These are phyloP conservation scores for Bufo gargarizans DNA, from an alignment of 2,113 vertebrate species.

Conservation along the genomic window DNA sequence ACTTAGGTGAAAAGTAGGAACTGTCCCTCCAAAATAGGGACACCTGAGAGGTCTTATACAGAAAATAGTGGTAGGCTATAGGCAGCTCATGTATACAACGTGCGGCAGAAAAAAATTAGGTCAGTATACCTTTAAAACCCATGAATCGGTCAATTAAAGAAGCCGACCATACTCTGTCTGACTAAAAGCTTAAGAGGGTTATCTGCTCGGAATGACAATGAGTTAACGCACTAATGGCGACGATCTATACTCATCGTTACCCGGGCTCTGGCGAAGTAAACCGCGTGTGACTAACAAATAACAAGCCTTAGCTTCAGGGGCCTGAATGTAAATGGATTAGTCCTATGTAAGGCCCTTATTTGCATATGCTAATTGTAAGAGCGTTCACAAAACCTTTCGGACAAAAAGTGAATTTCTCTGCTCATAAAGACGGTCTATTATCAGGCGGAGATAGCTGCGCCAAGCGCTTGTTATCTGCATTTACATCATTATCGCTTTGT, in stretches of 20 bases:
- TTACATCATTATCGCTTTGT: conserved; percentile 26
- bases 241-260: neutral
- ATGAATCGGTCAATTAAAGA: conserved; percentile 11
- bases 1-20: no score
- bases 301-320: conserved; percentile 17
- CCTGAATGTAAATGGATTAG: conserved; percentile 12
- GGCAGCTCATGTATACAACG: no score
- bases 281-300: conserved; percentile 30
- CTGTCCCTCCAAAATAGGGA: no score
- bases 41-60: no score
- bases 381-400: conserved; percentile 27
- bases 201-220: conserved; percentile 4
- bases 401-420: conserved; percentile 12
- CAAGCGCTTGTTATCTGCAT: conserved; percentile 29
- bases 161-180: neutral
- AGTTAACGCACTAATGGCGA: neutral
- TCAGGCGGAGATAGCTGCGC: conserved; percentile 10
- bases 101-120: neutral
- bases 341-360: conserved; percentile 2
- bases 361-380: conserved; percentile 45
- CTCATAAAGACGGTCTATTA: conserved; percentile 3
- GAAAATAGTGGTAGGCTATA: no score
- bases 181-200: neutral
- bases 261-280: neutral
- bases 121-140: neutral